phyloP scores from a whole-genome alignment of 2,113 vertebrate species.

The Zapornia atra region DNA sequence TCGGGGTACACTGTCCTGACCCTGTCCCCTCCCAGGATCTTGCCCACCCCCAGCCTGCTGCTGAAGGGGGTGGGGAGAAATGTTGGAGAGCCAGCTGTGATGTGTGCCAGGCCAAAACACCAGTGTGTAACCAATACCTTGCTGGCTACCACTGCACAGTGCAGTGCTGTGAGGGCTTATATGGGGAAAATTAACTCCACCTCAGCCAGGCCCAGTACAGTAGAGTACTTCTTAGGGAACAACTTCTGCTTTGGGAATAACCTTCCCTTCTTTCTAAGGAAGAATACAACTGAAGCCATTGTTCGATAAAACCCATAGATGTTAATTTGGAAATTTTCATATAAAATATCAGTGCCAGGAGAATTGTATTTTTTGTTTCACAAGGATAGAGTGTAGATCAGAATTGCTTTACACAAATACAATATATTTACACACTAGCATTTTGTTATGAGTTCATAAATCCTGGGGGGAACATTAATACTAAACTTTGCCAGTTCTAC shows the following conservation, averaged over 20 bases:
- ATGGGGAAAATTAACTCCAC: no score
- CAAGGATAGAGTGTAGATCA: neutral
- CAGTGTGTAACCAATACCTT: no score
- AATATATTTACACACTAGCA: neutral
- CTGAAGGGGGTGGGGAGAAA: no score
- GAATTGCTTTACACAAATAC: conserved; percentile 2
- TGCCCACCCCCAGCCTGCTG: no score
- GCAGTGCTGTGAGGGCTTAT: no score
- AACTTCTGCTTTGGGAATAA: neutral
- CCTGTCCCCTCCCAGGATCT: no score
- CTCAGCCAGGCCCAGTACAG: no score
- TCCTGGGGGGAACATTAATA: neutral
- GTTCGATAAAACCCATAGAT: neutral
- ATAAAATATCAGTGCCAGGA: neutral
- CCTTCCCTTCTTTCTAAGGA: neutral
- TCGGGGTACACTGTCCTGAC: no score
- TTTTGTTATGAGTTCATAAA: neutral
- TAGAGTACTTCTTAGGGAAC: neutral
- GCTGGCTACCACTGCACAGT: no score
- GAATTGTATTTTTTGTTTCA: conserved; percentile 8
- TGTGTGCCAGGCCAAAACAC: no score
- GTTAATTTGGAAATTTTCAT: neutral
- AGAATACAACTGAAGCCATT: neutral
- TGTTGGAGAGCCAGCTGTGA: no score
- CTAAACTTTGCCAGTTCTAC: neutral